Base-by-base conservation (phyloP, 1,140 invertebrate species). In the Papilio dardanus region DNA sequence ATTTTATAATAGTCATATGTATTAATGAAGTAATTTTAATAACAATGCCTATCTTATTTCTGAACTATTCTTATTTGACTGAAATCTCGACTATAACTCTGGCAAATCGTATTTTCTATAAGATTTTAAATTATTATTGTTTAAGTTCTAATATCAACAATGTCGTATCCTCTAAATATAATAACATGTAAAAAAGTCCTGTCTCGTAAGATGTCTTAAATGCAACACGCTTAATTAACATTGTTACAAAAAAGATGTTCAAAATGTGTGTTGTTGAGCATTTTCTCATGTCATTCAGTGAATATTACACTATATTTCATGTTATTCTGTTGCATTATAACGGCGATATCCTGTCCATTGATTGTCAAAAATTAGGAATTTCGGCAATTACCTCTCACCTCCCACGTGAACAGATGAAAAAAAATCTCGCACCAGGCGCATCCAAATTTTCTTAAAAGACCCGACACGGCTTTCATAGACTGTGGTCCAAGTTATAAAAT, bases 291-390 rank as follows among this genome's bases (percentile, higher is more conserved):
- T 73, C 69, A 73, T 73, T 73, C 46, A 73, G 46, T 35, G 46
- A 73, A 54, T 73, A 73, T 73, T 58, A 73, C 30, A 73, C 69
- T 71, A 73, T 73, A 73, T 73, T 73, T 73, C 69, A 73, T 54
- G 46, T 73, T 73, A 73, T 73, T 73, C 50, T 73, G 42, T 73
- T 85, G 80, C 86, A 84, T 91, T 83, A 92, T 91, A 92, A 92
- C 89, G 92, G 90, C 91, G 85, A 92, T 90, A 92, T 91, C 89
- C 89, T 90, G 90, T 89, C 90, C 88, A 91, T 92, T 90, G 88
- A 92, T 92, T 92, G 90, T 92, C 90, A 92, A 92, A 92, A 92
- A 92, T 92, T 91, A 88, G 89, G 90, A 90, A 92, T 92, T 91
- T 92, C 90, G 90, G 86, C 91, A 92, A 92, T 92, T 92, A 92